phyloP scores from a whole-genome alignment of 2,113 vertebrate genomes.

The Paedocypris sp. region DNA sequence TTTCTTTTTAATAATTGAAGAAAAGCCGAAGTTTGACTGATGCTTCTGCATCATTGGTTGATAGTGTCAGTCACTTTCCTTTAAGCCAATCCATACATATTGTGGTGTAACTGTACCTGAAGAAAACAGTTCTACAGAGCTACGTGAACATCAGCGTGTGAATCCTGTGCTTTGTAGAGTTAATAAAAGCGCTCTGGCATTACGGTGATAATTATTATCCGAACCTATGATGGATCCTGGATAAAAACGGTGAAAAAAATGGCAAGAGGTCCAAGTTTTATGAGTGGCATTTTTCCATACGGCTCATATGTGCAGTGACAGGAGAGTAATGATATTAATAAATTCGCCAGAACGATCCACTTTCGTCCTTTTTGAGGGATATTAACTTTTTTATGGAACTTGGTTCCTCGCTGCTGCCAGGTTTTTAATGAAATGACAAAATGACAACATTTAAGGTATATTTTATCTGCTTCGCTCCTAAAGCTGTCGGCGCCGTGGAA shows the following conservation, averaged over 20 bases:
- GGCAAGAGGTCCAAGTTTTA: slow-evolving; percentile 11
- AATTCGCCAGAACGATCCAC: slow-evolving; percentile 26
- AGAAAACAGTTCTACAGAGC: not conserved
- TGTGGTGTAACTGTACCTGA: slow-evolving; percentile 1
- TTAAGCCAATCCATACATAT: slow-evolving; percentile 4
- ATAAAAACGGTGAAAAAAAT: not conserved
- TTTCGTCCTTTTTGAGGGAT: slow-evolving; percentile 23
- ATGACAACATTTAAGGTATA: slow-evolving; percentile 34
- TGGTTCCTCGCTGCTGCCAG: slow-evolving; percentile 33
- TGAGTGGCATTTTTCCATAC: slow-evolving; percentile 26
- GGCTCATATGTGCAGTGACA: slow-evolving; percentile 17
- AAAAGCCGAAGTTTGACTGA: not conserved
- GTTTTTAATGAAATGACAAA: slow-evolving; percentile 44
- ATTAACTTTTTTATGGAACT: slow-evolving; percentile 25
- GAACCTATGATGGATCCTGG: slow-evolving; percentile 13
- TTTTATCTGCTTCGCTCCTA: slow-evolving; percentile 23
- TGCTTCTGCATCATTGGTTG: not conserved
- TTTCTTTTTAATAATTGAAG: not conserved
- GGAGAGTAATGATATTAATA: slow-evolving; percentile 36
- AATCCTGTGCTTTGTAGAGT: not conserved
- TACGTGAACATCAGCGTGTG: not conserved
- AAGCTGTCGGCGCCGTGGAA: slow-evolving; percentile 23
- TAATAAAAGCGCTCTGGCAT: not conserved
- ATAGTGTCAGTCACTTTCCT: slow-evolving; percentile 12
- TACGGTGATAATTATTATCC: slow-evolving; percentile 17